phyloP scores from a whole-genome alignment of 2,888 invertebrate species.

The Marasmarcha lunaedactyla region DNA sequence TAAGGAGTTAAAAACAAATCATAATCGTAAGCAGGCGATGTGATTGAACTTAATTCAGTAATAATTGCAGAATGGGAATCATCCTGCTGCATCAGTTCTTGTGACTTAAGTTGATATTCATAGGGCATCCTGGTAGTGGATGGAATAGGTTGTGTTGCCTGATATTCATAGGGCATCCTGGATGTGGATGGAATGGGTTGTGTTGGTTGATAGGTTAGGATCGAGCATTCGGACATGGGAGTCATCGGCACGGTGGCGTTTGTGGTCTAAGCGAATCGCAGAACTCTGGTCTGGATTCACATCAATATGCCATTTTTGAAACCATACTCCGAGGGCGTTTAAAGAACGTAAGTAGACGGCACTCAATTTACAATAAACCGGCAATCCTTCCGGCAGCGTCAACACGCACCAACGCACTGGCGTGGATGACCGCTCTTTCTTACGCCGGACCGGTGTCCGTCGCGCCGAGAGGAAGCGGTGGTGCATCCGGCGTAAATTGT shows the following conservation, averaged over 20 bases:
- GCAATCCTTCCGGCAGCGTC: conserved; percentile 19
- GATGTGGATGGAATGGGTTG: conserved; percentile 14
- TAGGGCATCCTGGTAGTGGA: conserved; percentile 7
- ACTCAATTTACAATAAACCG: conserved; percentile 17
- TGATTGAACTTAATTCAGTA: conserved; percentile 17
- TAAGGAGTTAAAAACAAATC: conserved; percentile 20
- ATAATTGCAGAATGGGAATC: conserved; percentile 18
- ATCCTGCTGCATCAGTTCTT: conserved; percentile 17
- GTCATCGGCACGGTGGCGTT: conserved; percentile 13
- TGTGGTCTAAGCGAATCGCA: too few species aligned
- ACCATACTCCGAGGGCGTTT: too few species aligned
- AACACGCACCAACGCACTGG: conserved; percentile 17
- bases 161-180: conserved; percentile 16
- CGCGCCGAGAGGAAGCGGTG: conserved; percentile 18
- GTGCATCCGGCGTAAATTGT: conserved; percentile 21
- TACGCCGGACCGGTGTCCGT: conserved; percentile 19
- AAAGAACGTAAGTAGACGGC: conserved; percentile 18
- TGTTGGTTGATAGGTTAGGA: conserved; percentile 16
- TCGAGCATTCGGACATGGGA: conserved; percentile 16
- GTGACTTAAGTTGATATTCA: conserved; percentile 12
- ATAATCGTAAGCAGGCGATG: conserved; percentile 17
- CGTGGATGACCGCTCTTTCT: conserved; percentile 17
- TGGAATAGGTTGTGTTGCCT: conserved; percentile 13
- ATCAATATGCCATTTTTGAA: conserved; percentile 18
- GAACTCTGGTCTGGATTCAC: too few species aligned